These are phyloP conservation scores for Coregonus ussuriensis DNA, from an alignment of 2,797 vertebrate genomes.

Conservation along the genomic window DNA sequence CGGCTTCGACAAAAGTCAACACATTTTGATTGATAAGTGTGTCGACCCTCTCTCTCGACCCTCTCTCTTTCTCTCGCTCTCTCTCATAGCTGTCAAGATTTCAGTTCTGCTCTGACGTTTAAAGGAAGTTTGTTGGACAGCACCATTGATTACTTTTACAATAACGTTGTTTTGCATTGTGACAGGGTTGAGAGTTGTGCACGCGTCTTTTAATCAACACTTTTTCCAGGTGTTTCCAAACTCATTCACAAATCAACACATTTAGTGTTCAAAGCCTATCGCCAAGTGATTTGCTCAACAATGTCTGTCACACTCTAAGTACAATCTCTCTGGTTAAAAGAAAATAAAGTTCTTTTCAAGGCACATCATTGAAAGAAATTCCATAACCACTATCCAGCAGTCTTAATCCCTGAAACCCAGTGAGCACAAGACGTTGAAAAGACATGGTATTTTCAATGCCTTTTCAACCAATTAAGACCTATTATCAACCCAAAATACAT, in stretches of 20 bases:
- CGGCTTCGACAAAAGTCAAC: constrained; percentile 19
- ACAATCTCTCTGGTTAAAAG: constrained; percentile 56
- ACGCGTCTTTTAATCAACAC: constrained; percentile 11
- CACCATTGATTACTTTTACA: constrained; percentile 8
- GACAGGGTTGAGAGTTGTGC: constrained; percentile 8
- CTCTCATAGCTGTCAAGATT: constrained; percentile 7
- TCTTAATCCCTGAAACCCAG: constrained; percentile 19
- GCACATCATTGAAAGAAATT: constrained; percentile 69
- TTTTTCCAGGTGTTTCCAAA: constrained; percentile 17
- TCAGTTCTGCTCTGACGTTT: not conserved
- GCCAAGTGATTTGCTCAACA: not conserved
- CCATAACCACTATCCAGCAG: constrained; percentile 50
- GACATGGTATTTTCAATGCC: too few relatives aligned
- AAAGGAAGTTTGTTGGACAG: not conserved
- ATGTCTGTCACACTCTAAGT: constrained; percentile 19
- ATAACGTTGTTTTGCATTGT: constrained; percentile 19
- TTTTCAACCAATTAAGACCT: too few relatives aligned
- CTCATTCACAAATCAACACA: constrained; percentile 20
- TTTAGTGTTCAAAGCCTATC: constrained; percentile 9
- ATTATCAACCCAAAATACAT: too few relatives aligned
- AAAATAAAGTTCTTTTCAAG: constrained; percentile 53
- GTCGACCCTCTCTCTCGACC: not conserved
- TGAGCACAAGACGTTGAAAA: too few relatives aligned
- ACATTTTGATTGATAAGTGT: constrained; percentile 13
- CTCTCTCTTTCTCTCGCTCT: not conserved